Base-by-base conservation (phyloP, 2,888 invertebrate genomes). In the Patella depressa region DNA sequence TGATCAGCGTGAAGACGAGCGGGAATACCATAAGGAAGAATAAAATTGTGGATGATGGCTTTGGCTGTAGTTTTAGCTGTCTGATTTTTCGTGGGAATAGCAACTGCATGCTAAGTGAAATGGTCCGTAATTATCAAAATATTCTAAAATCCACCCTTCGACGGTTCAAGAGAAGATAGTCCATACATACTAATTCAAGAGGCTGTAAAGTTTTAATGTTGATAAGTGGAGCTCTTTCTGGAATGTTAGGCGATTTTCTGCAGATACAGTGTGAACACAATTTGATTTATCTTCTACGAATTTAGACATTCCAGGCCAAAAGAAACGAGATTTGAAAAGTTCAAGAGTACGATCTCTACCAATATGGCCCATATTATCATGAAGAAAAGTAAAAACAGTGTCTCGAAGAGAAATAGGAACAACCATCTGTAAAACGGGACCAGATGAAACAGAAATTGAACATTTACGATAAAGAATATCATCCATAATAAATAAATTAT, bases 291-390 rank as follows among this genome's bases (percentile, higher is more conserved):
- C 34, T 34, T 34, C 34, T 34, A 34, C 34, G 34, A 34, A 34
- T 34, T 34, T 34, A 34, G 34, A 34, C 34, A 3, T 24, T 24
- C 24, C 24, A 24, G 24, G 24, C 0, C 24, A 24, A 34, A 7
- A 80, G 74, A 81, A 73, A 12, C 77, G 53, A 1, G 74, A 70
- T 34, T 74, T 71, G n/a, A 57, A 59, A n/a, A 79, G 69, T 71
- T 73, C 73, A 7, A 78, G 15, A 3, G 81, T 77, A 29, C 71
- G 54, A 17, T 82, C 80, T 14, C 77, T 24, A 14, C 78, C 81
- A 54, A 74, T 76, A 78, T 81, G 81, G 0, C 79, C 78, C 15
- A 80, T 45, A 2, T 81, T 72, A n/a, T 76, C 59, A 77, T 81
- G 80, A 9, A 78, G 65, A 29, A 78, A 76, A 29, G 71, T 57